A percentile compares a stretch with the other conserved stretches of the same genome.
phyloP scores from a whole-genome alignment of 1,140 invertebrate species.

The Pomacea maculata region DNA sequence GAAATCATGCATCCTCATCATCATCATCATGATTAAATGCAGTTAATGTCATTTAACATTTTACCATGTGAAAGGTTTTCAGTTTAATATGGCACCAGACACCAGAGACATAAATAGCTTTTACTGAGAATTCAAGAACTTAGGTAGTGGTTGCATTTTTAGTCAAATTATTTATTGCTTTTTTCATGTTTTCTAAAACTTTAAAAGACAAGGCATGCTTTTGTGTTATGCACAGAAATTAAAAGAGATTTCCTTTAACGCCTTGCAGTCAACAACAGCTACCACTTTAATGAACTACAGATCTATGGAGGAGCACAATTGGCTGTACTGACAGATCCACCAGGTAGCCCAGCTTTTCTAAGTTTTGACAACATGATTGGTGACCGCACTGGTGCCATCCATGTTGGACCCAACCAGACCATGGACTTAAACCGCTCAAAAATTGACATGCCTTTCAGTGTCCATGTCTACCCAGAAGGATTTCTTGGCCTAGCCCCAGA shows the following conservation, averaged over 20 bases:
- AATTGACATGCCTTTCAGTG: slow-evolving; percentile 53
- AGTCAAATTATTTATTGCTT: no score
- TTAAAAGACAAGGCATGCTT: background rate
- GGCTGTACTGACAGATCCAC: slow-evolving; percentile 46
- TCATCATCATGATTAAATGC: no score
- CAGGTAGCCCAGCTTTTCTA: slow-evolving; percentile 30
- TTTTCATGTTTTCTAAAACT: background rate
- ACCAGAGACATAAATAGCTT: no score
- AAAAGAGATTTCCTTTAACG: slow-evolving; percentile 2
- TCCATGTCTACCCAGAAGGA: slow-evolving; percentile 50
- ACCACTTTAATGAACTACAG: slow-evolving; percentile 52
- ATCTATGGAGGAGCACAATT: slow-evolving; percentile 54
- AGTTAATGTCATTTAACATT: no score
- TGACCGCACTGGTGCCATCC: slow-evolving; percentile 50
- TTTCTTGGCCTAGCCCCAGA: slow-evolving; percentile 49
- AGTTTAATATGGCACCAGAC: no score
- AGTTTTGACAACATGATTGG: slow-evolving; percentile 55
- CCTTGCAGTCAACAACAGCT: slow-evolving; percentile 34
- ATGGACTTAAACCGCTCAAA: slow-evolving; percentile 45
- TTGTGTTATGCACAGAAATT: slow-evolving; percentile 10
- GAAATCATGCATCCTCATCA: no score
- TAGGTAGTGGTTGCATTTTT: no score
- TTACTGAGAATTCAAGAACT: no score
- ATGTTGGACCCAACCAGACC: slow-evolving; percentile 43
- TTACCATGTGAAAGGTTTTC: no score